phyloP scores from a whole-genome alignment of 2,113 vertebrate species.

The Clarias gariepinus region DNA sequence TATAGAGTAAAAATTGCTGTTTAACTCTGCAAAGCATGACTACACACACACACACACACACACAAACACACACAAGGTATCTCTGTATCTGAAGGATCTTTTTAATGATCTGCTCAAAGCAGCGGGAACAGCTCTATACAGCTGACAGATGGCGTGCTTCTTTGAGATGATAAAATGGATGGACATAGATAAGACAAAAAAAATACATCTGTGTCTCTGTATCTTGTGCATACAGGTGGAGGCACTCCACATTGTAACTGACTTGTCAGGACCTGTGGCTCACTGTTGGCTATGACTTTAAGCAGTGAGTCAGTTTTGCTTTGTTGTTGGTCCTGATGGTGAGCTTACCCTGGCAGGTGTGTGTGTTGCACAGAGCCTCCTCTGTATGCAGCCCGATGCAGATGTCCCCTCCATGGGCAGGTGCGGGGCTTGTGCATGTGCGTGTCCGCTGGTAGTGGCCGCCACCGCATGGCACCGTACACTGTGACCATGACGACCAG shows the following conservation, averaged over 20 bases:
- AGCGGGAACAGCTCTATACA: slow-evolving; percentile 2
- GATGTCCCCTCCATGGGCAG: slow-evolving; percentile 86
- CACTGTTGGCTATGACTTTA: neutral
- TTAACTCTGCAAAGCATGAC: slow-evolving; percentile 40
- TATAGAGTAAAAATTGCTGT: neutral
- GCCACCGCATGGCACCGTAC: slow-evolving; percentile 91
- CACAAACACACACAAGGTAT: neutral
- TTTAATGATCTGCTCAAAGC: slow-evolving; percentile 31
- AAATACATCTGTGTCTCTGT: slow-evolving; percentile 13
- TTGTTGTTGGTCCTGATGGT: neutral
- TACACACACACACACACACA: slow-evolving; percentile 13
- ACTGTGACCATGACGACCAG: slow-evolving; percentile 96
- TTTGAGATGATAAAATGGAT: slow-evolving; percentile 13
- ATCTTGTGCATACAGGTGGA: slow-evolving; percentile 47
- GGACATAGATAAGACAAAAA: slow-evolving; percentile 7
- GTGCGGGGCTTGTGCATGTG: slow-evolving; percentile 85
- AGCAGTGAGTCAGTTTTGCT: neutral
- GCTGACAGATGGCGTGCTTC: slow-evolving; percentile 11
- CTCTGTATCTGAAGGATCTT: slow-evolving; percentile 24
- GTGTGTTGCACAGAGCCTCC: slow-evolving; percentile 92
- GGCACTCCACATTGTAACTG: neutral
- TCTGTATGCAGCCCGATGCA: slow-evolving; percentile 97
- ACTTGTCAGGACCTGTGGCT: slow-evolving; percentile 14
- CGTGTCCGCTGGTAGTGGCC: slow-evolving; percentile 95
- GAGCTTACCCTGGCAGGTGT: slow-evolving; percentile 87